Evolutionary conservation across 2,113 vertebrate species (phyloP).

Genomic region (Coregonus clupeaformis): DNA sequence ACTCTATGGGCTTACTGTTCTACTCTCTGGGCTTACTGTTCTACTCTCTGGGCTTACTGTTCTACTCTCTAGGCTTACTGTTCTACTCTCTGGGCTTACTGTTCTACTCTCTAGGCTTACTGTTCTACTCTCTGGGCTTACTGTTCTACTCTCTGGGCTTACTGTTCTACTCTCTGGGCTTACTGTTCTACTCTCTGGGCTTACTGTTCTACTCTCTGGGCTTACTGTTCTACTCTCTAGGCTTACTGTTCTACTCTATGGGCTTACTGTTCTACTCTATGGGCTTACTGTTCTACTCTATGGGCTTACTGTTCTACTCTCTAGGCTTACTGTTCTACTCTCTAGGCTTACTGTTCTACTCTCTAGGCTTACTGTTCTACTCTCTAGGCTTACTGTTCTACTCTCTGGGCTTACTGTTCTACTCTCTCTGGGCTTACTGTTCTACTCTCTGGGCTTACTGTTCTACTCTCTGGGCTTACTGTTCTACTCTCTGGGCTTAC

Average conservation of each 20-base stretch:
- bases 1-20: background rate
- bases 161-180: background rate
- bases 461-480: background rate
- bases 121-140: background rate
- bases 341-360: background rate
- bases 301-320: background rate
- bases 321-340: background rate
- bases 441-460: background rate
- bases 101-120: background rate
- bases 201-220: background rate
- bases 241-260: background rate
- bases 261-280: background rate
- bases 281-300: background rate
- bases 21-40: background rate
- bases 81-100: background rate
- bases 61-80: background rate
- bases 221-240: background rate
- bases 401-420: background rate
- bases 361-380: background rate
- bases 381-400: background rate
- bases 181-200: background rate
- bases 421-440: no score
- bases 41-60: background rate
- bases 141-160: background rate
- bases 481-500: background rate